A percentile compares a stretch with the other conserved stretches of the same genome.
phyloP scores from a whole-genome alignment of 1,140 invertebrate genomes.

The Bilobella aurantiaca region DNA sequence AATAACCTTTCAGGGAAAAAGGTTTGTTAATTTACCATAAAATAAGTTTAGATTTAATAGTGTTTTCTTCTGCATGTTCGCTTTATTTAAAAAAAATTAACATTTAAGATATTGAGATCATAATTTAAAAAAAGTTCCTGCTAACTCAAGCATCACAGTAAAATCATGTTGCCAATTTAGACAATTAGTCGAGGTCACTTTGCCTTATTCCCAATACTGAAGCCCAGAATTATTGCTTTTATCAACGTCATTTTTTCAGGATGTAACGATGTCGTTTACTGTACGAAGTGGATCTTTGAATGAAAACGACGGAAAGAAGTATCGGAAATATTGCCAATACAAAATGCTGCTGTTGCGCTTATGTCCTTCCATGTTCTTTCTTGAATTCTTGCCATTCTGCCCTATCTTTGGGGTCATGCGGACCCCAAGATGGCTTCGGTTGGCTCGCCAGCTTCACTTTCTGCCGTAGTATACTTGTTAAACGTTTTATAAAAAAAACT shows the following conservation, averaged over 20 bases:
- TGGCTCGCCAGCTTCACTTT: slow-evolving; percentile 7
- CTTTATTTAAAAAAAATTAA: not conserved
- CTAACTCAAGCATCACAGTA: too few species aligned
- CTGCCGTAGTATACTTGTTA: not conserved
- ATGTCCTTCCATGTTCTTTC: not conserved
- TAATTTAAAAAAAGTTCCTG: too few species aligned
- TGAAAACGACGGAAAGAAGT: not conserved
- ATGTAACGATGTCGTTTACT: not conserved
- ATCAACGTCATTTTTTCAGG: not conserved
- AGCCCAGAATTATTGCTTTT: not conserved
- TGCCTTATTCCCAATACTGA: not conserved
- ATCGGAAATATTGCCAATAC: not conserved
- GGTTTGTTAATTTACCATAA: not conserved
- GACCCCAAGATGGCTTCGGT: slow-evolving; percentile 12
- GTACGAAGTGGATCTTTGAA: not conserved
- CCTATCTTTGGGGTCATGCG: slow-evolving; percentile 9
- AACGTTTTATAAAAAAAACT: not conserved
- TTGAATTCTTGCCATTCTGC: slow-evolving; percentile 20
- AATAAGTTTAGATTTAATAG: not conserved
- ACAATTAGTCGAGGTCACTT: too few species aligned
- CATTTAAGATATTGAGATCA: not conserved
- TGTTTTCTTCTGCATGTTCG: too few species aligned
- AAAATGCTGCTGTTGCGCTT: not conserved
- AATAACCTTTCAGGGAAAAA: too few species aligned
- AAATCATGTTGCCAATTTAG: not conserved